Evolutionary conservation across 1,140 invertebrate genomes (phyloP).

Genomic region (Aphis craccivora): DNA sequence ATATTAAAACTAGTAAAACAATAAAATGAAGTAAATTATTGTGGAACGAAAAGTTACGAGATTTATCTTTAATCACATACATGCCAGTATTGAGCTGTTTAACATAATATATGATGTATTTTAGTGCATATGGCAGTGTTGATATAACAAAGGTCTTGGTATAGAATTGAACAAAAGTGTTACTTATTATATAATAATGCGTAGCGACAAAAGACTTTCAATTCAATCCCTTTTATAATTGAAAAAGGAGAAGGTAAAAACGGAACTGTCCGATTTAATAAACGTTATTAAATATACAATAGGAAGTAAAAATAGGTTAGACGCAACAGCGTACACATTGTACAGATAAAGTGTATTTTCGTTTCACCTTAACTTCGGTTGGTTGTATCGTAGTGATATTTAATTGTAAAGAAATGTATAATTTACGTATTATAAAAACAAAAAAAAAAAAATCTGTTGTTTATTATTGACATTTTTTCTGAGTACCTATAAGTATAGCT

Average conservation of each 20-base stretch:
- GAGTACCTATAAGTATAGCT: background rate
- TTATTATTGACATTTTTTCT: background rate
- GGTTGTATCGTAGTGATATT: background rate
- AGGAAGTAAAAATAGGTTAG: background rate
- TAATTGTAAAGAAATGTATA: background rate
- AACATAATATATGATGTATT: background rate
- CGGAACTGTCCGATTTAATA: background rate
- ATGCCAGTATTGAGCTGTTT: background rate
- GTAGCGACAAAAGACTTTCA: background rate
- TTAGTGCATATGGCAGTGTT: background rate
- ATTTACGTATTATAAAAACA: background rate
- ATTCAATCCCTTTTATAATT: constrained; percentile 29
- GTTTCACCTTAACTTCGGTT: background rate
- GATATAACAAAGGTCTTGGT: background rate
- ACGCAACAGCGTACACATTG: background rate
- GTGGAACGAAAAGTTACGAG: background rate
- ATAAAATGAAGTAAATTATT: background rate
- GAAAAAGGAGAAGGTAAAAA: background rate
- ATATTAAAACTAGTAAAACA: background rate
- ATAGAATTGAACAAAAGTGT: background rate
- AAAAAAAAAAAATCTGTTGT: background rate
- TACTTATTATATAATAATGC: background rate
- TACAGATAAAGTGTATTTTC: background rate
- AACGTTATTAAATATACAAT: constrained; percentile 15
- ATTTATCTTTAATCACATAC: background rate